Conservation (phyloP, 2,797 vertebrate genomes). For the Poecilia wingei region DNA sequence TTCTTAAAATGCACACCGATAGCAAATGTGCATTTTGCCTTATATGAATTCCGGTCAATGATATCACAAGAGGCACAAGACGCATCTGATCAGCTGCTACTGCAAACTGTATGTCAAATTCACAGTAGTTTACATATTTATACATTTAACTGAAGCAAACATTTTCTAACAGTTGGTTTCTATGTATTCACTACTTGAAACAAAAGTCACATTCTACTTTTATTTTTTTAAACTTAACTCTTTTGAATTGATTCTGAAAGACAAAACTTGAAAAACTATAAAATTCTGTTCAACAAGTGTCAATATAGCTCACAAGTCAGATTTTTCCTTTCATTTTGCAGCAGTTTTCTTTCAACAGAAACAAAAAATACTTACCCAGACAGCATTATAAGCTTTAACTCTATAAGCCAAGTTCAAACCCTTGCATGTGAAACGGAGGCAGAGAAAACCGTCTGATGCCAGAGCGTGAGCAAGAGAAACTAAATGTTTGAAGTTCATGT, state of each 20-base stretch:
- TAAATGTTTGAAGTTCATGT: constrained; percentile 90
- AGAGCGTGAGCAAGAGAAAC: constrained; percentile 82
- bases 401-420: constrained; percentile 87
- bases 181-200: background rate
- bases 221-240: background rate
- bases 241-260: background rate
- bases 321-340: background rate
- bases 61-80: background rate
- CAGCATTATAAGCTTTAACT: constrained; percentile 86
- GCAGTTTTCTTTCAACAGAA: background rate
- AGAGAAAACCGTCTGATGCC: constrained; percentile 81
- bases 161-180: too few relatives aligned
- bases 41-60: background rate
- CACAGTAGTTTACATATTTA: too few relatives aligned
- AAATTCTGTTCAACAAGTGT: background rate
- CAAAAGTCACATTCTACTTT: background rate
- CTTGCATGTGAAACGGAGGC: constrained; percentile 93
- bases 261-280: background rate
- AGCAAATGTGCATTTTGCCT: background rate
- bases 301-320: background rate
- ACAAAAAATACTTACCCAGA: constrained; percentile 80
- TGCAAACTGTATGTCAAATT: background rate
- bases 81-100: background rate
- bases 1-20: background rate
- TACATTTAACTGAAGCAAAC: background rate